Conservation (phyloP, 2,797 vertebrate genomes). For the Syndactyla subalaris region DNA sequence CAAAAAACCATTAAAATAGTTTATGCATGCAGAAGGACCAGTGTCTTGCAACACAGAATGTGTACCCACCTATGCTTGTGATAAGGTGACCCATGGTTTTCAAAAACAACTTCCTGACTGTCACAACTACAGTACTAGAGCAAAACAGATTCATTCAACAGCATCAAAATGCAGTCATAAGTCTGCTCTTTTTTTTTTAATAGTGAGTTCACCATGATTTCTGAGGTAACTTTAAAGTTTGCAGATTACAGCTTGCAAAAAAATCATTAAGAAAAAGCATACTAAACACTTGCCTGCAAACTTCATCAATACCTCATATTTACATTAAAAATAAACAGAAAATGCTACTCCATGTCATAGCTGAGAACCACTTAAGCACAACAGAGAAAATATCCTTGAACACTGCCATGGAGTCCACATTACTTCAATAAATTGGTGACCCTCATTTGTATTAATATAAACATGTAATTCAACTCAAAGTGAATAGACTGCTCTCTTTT, state of each 20-base stretch:
- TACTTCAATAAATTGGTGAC: background rate
- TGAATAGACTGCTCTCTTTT: background rate
- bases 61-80: background rate
- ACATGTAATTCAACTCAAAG: background rate
- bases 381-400: background rate
- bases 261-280: too few species aligned
- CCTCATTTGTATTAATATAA: background rate
- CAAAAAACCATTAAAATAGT: background rate
- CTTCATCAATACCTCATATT: rapidly evolving
- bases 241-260: background rate
- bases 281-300: background rate
- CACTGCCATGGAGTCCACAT: background rate
- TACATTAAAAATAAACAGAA: background rate
- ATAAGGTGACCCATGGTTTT: background rate
- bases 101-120: background rate
- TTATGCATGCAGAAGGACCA: background rate
- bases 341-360: background rate
- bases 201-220: rapidly evolving
- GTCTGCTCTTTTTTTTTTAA: background rate
- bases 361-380: background rate
- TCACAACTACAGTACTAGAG: background rate
- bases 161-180: background rate
- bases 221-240: background rate
- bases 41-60: background rate
- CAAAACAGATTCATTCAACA: background rate